These are phyloP conservation scores for Muscidifurax raptorellus DNA, from an alignment of 1,140 invertebrate genomes.

Conservation along the genomic window DNA sequence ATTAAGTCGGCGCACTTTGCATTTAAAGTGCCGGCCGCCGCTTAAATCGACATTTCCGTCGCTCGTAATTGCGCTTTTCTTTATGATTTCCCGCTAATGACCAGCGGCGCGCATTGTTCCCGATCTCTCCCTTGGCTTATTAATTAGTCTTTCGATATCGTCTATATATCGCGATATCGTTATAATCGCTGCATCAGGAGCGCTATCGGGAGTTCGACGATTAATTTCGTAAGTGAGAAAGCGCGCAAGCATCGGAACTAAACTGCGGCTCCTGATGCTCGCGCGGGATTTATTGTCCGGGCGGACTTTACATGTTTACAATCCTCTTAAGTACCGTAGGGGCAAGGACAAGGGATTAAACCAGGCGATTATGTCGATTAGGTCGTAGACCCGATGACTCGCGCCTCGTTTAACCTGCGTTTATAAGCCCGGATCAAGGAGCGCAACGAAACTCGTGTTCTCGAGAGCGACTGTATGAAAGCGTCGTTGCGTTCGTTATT, in stretches of 20 bases:
- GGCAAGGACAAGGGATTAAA: slow-evolving; percentile 8
- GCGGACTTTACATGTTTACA: slow-evolving; percentile 26
- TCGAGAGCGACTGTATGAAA: neutral
- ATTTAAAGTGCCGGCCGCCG: slow-evolving; percentile 16
- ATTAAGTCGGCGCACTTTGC: slow-evolving; percentile 29
- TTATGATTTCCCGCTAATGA: slow-evolving; percentile 22
- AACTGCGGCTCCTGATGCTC: too few species aligned
- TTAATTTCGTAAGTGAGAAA: neutral
- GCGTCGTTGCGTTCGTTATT: too few species aligned
- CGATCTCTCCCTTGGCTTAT: neutral
- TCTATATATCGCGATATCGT: neutral
- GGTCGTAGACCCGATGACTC: neutral
- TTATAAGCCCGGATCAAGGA: neutral
- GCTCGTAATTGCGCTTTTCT: slow-evolving; percentile 29
- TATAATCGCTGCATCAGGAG: too few species aligned
- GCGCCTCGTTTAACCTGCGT: neutral
- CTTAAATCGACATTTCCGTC: slow-evolving; percentile 39
- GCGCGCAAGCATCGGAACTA: neutral
- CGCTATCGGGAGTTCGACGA: too few species aligned
- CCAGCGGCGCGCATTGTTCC: neutral
- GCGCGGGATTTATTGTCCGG: slow-evolving; percentile 2
- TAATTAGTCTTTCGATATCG: neutral
- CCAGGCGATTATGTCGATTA: slow-evolving; percentile 15
- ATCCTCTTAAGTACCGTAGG: neutral
- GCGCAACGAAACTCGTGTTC: neutral